Conservation (phyloP, 35 echinoderm and acorn worm species). For the Chiridota heheva region DNA sequence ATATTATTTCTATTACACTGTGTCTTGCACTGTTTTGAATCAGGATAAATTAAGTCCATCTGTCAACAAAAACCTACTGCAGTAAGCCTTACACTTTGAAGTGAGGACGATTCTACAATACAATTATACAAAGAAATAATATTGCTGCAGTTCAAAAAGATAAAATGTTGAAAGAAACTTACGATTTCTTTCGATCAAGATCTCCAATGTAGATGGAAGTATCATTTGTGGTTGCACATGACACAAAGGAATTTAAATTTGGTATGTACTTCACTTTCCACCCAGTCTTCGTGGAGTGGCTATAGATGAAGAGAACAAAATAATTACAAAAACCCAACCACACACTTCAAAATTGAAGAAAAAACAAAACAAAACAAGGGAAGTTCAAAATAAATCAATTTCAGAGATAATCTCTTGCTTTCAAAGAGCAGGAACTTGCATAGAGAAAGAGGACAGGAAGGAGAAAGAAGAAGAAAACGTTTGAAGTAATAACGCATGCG, state of each 20-base stretch:
- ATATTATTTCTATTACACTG: not conserved
- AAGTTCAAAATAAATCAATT: too few relatives aligned
- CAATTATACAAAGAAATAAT: not conserved
- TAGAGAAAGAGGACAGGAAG: too few relatives aligned
- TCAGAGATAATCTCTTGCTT: too few relatives aligned
- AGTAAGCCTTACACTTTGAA: too few relatives aligned
- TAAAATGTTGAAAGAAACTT: constrained; percentile 5
- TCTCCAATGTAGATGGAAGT: constrained; percentile 84
- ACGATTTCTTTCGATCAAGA: constrained; percentile 92
- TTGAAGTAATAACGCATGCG: too few relatives aligned
- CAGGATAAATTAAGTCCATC: not conserved
- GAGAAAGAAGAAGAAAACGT: too few relatives aligned
- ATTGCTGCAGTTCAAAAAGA: not conserved
- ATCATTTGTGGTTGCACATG: constrained; percentile 91
- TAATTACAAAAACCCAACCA: not conserved
- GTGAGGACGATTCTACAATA: not conserved
- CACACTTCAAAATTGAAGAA: not conserved
- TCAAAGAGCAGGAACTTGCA: too few relatives aligned
- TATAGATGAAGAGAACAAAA: constrained; percentile 29
- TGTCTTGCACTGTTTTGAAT: not conserved
- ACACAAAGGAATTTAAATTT: constrained; percentile 90
- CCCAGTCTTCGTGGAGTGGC: constrained; percentile 93
- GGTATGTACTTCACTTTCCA: constrained; percentile 89
- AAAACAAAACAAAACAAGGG: too few relatives aligned
- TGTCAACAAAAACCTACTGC: not conserved